These are phyloP conservation scores for Microcebus jonahi DNA, from an alignment of 2,113 vertebrate genomes.

Conservation along the genomic window DNA sequence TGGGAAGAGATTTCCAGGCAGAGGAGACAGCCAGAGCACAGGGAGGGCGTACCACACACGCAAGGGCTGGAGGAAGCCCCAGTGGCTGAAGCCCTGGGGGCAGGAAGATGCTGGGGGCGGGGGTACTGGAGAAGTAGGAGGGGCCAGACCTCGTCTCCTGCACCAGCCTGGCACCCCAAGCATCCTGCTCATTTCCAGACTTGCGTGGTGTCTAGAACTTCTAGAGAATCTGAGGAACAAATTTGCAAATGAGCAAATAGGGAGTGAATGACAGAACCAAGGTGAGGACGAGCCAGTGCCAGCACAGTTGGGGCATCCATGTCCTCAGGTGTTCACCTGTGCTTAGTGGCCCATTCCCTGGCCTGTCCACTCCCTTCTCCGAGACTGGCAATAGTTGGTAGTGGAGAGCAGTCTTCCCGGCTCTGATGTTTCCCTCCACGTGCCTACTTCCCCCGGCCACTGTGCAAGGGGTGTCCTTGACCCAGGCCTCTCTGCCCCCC, in stretches of 20 bases:
- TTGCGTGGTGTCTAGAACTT: neutral
- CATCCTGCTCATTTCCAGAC: neutral
- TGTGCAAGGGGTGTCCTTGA: neutral
- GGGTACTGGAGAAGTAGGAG: conserved; percentile 10
- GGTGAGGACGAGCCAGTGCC: neutral
- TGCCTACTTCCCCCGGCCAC: neutral
- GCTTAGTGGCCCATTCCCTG: neutral
- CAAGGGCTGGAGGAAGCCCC: conserved; percentile 60
- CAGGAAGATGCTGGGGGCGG: conserved; percentile 61
- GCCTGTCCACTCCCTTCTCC: neutral
- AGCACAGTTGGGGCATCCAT: neutral
- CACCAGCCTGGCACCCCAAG: neutral
- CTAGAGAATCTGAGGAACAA: neutral
- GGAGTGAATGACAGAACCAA: neutral
- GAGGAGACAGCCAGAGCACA: neutral
- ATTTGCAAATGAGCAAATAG: neutral
- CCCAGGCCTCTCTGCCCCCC: neutral
- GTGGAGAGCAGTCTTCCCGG: neutral
- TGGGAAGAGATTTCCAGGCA: neutral
- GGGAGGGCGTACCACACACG: conserved; percentile 7
- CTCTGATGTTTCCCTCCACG: neutral
- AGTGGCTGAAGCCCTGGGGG: conserved; percentile 49
- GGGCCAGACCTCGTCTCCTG: conserved; percentile 11
- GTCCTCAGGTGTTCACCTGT: neutral
- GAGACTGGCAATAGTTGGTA: neutral